Percentiles rank a stretch among this genome's conserved stretches.
Conservation (phyloP, 2,888 invertebrate genomes). For the Brachylomia viminalis region DNA sequence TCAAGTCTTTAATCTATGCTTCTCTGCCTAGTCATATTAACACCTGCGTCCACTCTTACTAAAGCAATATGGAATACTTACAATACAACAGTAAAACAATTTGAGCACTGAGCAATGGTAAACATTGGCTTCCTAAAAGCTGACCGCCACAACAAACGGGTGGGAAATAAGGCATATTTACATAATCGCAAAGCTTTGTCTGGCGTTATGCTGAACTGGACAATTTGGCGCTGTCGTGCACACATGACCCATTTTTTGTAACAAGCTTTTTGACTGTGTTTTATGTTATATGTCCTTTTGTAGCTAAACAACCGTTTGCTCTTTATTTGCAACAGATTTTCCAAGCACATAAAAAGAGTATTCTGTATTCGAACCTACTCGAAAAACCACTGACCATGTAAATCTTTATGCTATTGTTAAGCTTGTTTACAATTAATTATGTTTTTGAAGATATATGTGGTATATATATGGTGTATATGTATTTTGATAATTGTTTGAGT, state of each 20-base stretch:
- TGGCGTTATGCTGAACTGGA: constrained; percentile 25
- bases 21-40: neutral
- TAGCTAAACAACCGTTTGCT: constrained; percentile 19
- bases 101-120: neutral
- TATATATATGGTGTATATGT: no score
- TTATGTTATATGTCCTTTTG: constrained; percentile 24
- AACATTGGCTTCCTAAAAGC: constrained; percentile 14
- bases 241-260: constrained; percentile 39
- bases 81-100: neutral
- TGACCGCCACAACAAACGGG: constrained; percentile 22
- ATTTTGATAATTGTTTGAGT: neutral
- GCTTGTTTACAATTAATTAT: neutral
- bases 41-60: neutral
- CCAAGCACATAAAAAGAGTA: neutral
- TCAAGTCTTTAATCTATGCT: neutral
- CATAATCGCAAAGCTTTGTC: constrained; percentile 45
- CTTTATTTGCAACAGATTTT: neutral
- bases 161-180: constrained; percentile 41
- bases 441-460: neutral
- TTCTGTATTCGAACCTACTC: neutral
- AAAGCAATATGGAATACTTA: neutral
- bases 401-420: neutral
- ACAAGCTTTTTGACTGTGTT: constrained; percentile 33
- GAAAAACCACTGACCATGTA: neutral
- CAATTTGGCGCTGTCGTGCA: constrained; percentile 40